A percentile compares a stretch with the other conserved stretches of the same genome.
Evolutionary conservation across 2,888 invertebrate genomes (phyloP).

Genomic region (Oxystoma pomonae): DNA sequence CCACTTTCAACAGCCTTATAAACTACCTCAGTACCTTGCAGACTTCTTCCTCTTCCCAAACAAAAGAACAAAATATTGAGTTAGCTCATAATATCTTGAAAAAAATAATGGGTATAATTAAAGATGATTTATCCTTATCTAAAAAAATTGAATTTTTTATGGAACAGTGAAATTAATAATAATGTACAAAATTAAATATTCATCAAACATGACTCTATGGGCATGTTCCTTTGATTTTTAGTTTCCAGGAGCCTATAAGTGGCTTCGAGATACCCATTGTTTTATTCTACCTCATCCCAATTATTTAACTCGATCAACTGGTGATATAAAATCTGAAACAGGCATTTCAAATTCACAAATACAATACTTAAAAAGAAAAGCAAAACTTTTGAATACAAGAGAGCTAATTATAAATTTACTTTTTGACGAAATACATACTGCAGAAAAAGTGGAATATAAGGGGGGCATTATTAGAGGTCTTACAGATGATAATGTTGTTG

Average conservation of each 20-base stretch:
- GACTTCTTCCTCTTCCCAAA: neutral
- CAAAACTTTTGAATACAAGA: neutral
- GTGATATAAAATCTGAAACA: neutral
- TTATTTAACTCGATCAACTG: neutral
- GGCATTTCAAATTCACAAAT: neutral
- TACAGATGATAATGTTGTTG: neutral
- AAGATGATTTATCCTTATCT: neutral
- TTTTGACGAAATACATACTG: neutral
- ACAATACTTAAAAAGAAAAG: neutral
- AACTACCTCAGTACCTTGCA: neutral
- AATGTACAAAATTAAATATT: slow-evolving; percentile 1
- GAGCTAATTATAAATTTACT: neutral
- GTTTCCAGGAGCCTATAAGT: neutral
- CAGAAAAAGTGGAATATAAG: neutral
- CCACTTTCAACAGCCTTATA: neutral
- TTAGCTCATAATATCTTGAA: neutral
- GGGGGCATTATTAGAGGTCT: neutral
- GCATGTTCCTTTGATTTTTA: neutral
- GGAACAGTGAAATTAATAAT: neutral
- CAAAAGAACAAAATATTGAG: neutral
- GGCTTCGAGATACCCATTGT: neutral
- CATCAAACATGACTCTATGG: neutral
- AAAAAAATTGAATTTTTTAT: neutral
- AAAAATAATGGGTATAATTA: neutral
- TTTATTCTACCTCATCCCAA: neutral